Base-by-base conservation (phyloP, 2,888 invertebrate species). In the Pandemis cinnamomeana region DNA sequence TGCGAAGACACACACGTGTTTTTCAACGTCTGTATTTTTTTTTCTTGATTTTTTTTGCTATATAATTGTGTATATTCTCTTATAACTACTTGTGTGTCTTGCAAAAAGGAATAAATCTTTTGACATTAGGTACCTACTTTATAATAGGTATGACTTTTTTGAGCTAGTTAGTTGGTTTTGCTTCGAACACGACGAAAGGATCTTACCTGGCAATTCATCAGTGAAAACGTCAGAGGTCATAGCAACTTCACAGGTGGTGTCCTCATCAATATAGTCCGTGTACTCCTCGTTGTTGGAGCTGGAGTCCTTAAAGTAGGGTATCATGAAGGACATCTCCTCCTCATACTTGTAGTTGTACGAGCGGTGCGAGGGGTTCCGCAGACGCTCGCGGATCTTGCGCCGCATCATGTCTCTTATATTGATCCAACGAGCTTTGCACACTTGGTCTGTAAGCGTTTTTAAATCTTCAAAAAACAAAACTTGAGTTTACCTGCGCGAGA, bases 401-500 rank as follows among this genome's bases (percentile, higher is more conserved):
- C 92, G 85, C 91, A 93, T 89, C 91, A 91, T 90, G 53, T 93
- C 93, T 0, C 93, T 77, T 15, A 93, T 93, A 82, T 92, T 93
- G 27, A 90, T 85, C 92, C 93, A 93, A 68, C 93, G 80, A 0
- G 88, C 83, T 80, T 91, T 93, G 83, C 91, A 92, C 2, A 87
- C 78, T n/a, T 80, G 77, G 0, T 89, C 92, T 92, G 86, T 7
- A 87, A 58, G 4, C 8, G 3, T 20, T 15, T 48, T 48, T 44
- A 6, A 44, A 44, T 44, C 20, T 20, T 20, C 44, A 44, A 44
- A 5, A 44, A 44, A 7, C 44, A 8, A n/a, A n/a, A n/a, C n/a
- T n/a, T n/a, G n/a, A n/a, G n/a, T n/a, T n/a, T n/a, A n/a, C n/a
- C n/a, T n/a, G n/a, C n/a, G n/a, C n/a, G n/a, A n/a, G n/a, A n/a